Evolutionary conservation across 2,113 vertebrate species (phyloP), one percentile per base, ranked within the genome.

Genomic region (Podarcis muralis): DNA sequence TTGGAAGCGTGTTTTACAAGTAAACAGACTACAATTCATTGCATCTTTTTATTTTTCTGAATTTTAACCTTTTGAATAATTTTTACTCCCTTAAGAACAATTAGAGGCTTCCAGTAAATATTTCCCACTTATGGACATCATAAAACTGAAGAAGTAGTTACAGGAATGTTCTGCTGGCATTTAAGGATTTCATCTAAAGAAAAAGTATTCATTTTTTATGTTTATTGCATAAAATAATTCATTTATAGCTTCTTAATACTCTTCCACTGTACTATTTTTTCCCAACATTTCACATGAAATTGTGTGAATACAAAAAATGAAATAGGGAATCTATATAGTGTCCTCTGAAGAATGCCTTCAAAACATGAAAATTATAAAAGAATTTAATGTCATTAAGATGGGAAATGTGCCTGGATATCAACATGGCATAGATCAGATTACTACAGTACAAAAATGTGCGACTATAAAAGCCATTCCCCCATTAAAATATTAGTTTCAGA

Each of bases 191-290:
- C 88, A 95, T 90, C 83, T 84, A 90, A 89, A 88, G 18, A 32
- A 69, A 95, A 89, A 85, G 90, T 83, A 59, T 90, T 91, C 76
- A 87, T 93, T 57, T 92, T 59, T n/a, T 53, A 77, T 92, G 87
- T 93, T 96, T 97, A 97, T 97, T 97, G 97, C 97, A 96, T 94
- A 96, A 95, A 96, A 93, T 91, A 65, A 95, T 86, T 87, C 90
- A 89, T 89, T 95, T 93, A 94, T 57, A 94, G 91, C 92, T 90
- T 79, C 77, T 86, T 93, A 53, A 83, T 90, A 80, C 72, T 92
- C 82, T 89, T 77, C 83, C 83, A 87, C 80, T 92, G 76, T 89
- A 43, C 90, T 92, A 78, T 27, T 80, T 82, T 92, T 91, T 86
- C 88, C 89, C n/a, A 68, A n/a, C 83, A 96, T 94, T 62, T 92